Percentiles rank a stretch among this genome's conserved stretches.
phyloP scores from a whole-genome alignment of 2,888 invertebrate genomes.

The Lepetodrilus schrolli region DNA sequence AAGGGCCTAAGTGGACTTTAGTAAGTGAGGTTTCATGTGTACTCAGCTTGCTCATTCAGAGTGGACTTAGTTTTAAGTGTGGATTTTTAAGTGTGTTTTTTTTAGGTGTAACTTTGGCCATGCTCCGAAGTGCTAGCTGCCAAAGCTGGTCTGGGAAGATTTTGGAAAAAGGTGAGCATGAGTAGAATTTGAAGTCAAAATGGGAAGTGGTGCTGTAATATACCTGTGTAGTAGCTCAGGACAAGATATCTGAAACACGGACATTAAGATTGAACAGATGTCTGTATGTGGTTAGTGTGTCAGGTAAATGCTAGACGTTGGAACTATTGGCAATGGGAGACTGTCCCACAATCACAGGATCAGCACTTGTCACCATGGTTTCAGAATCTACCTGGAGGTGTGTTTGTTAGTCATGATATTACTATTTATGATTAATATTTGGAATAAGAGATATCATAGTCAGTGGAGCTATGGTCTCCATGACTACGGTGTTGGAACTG shows the following conservation, averaged over 20 bases:
- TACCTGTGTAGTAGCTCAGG: neutral
- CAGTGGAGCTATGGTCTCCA: no score
- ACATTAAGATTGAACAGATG: neutral
- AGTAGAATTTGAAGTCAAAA: slow-evolving; percentile 4
- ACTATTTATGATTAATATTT: no score
- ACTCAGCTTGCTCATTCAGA: neutral
- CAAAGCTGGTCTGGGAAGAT: neutral
- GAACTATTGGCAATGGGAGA: no score
- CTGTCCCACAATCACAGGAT: no score
- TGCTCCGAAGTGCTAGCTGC: slow-evolving; percentile 21
- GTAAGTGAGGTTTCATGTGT: slow-evolving; percentile 6
- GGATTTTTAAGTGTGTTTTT: slow-evolving; percentile 4
- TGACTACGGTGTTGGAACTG: no score
- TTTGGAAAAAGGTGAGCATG: slow-evolving; percentile 5
- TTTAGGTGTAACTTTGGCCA: neutral
- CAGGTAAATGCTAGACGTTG: no score
- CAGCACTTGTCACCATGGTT: no score
- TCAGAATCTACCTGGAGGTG: no score
- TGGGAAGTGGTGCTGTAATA: neutral
- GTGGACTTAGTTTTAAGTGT: slow-evolving; percentile 7
- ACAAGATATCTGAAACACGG: neutral
- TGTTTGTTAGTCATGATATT: no score
- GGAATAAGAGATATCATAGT: no score
- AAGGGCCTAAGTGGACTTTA: slow-evolving; percentile 12
- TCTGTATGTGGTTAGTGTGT: no score